Conservation (phyloP, 1,140 invertebrate genomes). For the Nasonia longicornis region DNA sequence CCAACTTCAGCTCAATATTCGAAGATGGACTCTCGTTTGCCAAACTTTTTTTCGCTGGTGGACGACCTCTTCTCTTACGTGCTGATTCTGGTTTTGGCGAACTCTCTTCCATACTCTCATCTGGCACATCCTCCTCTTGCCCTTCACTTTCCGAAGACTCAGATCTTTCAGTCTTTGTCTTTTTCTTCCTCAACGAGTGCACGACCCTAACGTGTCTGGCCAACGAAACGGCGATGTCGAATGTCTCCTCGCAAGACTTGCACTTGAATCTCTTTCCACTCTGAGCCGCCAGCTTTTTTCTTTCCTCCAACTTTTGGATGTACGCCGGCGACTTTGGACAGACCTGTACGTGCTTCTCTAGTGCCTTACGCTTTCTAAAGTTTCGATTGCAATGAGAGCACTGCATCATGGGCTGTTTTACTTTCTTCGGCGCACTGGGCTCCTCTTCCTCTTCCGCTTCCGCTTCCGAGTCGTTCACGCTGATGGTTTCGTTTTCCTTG, state of each 20-base stretch:
- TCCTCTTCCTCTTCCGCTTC: constrained; percentile 51
- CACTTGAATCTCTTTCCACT: constrained; percentile 58
- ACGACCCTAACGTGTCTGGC: constrained; percentile 61
- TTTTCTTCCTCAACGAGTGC: constrained; percentile 58
- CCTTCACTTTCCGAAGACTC: constrained; percentile 30
- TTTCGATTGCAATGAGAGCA: constrained; percentile 42
- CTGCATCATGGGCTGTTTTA: constrained; percentile 35
- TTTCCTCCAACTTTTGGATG: constrained; percentile 41
- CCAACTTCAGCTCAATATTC: constrained; percentile 38
- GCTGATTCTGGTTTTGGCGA: constrained; percentile 40
- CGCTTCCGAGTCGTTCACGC: constrained; percentile 62
- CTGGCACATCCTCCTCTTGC: constrained; percentile 26
- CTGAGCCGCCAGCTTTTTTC: constrained; percentile 38
- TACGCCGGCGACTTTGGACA: constrained; percentile 58
- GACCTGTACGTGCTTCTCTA: constrained; percentile 60
- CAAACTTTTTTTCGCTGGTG: constrained; percentile 41
- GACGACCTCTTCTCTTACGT: constrained; percentile 30
- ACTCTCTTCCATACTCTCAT: constrained; percentile 27
- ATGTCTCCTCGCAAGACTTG: constrained; percentile 63
- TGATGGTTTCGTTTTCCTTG: constrained; percentile 67
- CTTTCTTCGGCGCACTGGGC: constrained; percentile 47
- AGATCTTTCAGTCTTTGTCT: constrained; percentile 32
- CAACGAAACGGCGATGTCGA: constrained; percentile 62
- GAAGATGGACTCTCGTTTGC: background rate
- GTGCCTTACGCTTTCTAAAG: constrained; percentile 56